phyloP scores from a whole-genome alignment of 2,888 invertebrate species.

The Cepaea hortensis region DNA sequence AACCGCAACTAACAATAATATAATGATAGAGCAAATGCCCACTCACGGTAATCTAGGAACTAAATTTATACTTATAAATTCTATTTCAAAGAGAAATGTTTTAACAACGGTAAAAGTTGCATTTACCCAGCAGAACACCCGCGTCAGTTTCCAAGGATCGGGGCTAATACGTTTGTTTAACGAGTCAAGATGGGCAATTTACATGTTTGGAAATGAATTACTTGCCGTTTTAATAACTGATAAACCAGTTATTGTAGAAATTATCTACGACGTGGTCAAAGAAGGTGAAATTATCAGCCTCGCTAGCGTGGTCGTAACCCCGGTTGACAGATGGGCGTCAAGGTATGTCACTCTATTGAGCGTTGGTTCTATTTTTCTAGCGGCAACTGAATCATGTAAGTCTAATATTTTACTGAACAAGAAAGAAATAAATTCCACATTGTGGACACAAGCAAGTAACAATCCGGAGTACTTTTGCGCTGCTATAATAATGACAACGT shows the following conservation, averaged over 20 bases:
- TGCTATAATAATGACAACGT: not conserved
- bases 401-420: not conserved
- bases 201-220: not conserved
- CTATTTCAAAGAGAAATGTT: not conserved
- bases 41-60: slow-evolving; percentile 1
- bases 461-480: not conserved
- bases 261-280: not conserved
- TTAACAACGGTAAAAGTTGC: slow-evolving; percentile 2
- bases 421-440: not conserved
- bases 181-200: not conserved
- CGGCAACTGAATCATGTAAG: not conserved
- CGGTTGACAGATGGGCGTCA: slow-evolving; percentile 7
- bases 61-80: not conserved
- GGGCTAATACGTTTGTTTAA: not conserved
- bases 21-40: slow-evolving; percentile 6
- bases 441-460: not conserved
- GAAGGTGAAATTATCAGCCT: not conserved
- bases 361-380: not conserved
- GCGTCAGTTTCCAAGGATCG: not conserved
- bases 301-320: slow-evolving; percentile 12
- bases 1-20: not conserved
- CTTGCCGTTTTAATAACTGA: not conserved
- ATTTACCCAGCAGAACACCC: not conserved
- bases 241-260: slow-evolving; percentile 17
- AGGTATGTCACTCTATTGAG: slow-evolving; percentile 14